Conservation (phyloP, 1,140 invertebrate species). For the Physella acuta region DNA sequence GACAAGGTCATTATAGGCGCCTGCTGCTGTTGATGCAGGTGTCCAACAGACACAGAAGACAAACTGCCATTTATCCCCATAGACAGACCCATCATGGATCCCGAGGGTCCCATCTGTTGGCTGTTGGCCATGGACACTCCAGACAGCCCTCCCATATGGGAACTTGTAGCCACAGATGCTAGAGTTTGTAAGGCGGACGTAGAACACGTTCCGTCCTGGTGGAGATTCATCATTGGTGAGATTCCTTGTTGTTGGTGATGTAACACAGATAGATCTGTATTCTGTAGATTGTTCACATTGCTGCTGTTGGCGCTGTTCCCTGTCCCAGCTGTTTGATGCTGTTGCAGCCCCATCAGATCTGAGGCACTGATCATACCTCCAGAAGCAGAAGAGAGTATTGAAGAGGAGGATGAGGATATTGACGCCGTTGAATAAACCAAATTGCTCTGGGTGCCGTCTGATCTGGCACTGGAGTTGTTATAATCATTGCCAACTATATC, state of each 20-base stretch:
- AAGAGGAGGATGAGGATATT: background rate
- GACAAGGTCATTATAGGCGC: slow-evolving; percentile 9
- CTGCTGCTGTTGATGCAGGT: slow-evolving; percentile 17
- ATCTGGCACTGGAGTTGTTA: background rate
- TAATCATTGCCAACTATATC: slow-evolving; percentile 15
- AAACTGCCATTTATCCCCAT: background rate
- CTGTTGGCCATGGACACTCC: slow-evolving; percentile 1
- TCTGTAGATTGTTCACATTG: background rate
- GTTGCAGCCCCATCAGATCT: slow-evolving; percentile 2
- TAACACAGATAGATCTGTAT: slow-evolving; percentile 4
- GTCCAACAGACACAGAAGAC: slow-evolving; percentile 7
- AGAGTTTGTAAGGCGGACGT: slow-evolving; percentile 22
- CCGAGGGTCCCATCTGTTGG: background rate
- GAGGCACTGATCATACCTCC: background rate
- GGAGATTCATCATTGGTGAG: background rate
- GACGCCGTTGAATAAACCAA: slow-evolving; percentile 15
- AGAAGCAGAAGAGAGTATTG: background rate
- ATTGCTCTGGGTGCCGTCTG: slow-evolving; percentile 2
- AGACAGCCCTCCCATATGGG: slow-evolving; percentile 17
- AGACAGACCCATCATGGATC: background rate
- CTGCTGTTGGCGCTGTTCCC: background rate
- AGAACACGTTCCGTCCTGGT: slow-evolving; percentile 3
- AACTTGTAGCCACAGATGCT: slow-evolving; percentile 23
- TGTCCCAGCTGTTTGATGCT: background rate
- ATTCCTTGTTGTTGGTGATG: slow-evolving; percentile 11